Evolutionary conservation across 1,140 invertebrate genomes (phyloP).

Genomic region (Procambarus clarkii): DNA sequence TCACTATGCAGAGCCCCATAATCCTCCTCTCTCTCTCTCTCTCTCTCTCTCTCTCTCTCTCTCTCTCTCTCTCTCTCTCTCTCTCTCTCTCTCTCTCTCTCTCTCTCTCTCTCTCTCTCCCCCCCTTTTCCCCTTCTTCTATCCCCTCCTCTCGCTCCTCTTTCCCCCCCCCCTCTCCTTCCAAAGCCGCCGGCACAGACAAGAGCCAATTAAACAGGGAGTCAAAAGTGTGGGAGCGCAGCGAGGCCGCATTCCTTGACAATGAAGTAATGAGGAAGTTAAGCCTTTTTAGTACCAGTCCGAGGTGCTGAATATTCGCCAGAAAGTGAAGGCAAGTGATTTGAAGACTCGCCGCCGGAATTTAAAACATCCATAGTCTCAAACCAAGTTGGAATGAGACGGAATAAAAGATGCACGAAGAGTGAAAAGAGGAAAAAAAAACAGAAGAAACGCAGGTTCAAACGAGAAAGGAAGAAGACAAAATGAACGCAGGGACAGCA

Average conservation of each 20-base stretch:
- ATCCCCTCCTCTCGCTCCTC: not conserved
- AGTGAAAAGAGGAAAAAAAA: too few species aligned
- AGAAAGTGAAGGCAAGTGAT: too few species aligned
- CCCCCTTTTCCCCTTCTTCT: not conserved
- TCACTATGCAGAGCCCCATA: too few species aligned
- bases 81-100: too few species aligned
- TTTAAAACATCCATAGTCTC: too few species aligned
- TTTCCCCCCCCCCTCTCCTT: not conserved
- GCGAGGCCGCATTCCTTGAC: not conserved
- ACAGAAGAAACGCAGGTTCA: too few species aligned
- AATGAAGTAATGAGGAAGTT: not conserved
- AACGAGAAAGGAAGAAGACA: too few species aligned
- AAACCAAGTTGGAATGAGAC: too few species aligned
- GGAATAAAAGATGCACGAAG: too few species aligned
- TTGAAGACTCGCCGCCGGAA: too few species aligned
- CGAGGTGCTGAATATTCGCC: not conserved
- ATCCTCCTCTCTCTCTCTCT: not conserved
- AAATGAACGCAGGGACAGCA: too few species aligned
- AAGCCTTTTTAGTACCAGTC: not conserved
- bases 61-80: not conserved
- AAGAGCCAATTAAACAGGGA: not conserved
- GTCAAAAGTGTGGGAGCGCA: not conserved
- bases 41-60: not conserved
- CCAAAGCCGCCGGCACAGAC: not conserved
- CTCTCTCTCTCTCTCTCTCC: too few species aligned